phyloP scores from a whole-genome alignment of 2,113 vertebrate species.

The Rhinogobius similis region DNA sequence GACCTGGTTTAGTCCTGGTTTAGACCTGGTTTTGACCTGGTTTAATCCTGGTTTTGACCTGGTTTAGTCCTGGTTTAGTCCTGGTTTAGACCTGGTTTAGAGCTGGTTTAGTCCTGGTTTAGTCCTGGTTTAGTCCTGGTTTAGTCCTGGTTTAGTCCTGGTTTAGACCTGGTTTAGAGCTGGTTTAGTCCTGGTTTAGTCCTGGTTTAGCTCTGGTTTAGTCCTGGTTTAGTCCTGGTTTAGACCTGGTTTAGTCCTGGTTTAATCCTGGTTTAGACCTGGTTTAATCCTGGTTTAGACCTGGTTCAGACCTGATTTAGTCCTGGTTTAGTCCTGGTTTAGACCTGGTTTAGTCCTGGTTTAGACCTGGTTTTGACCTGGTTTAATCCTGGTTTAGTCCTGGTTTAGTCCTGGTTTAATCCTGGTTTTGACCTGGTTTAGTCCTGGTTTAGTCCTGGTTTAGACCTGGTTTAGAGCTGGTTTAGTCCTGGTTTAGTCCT shows the following conservation, averaged over 20 bases:
- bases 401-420: not conserved
- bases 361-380: not conserved
- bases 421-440: not conserved
- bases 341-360: not conserved
- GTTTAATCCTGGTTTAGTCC: not conserved
- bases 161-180: not conserved
- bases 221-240: not conserved
- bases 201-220: not conserved
- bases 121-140: not conserved
- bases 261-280: not conserved
- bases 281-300: not conserved
- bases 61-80: not conserved
- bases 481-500: too few relatives aligned
- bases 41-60: not conserved
- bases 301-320: not conserved
- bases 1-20: not conserved
- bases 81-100: not conserved
- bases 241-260: not conserved
- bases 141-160: not conserved
- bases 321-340: not conserved
- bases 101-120: constrained; percentile 1
- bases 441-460: not conserved
- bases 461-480: not conserved
- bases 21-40: not conserved
- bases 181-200: not conserved